phyloP scores from a whole-genome alignment of 2,113 vertebrate genomes.

The Tretioscincus oriximinensis region DNA sequence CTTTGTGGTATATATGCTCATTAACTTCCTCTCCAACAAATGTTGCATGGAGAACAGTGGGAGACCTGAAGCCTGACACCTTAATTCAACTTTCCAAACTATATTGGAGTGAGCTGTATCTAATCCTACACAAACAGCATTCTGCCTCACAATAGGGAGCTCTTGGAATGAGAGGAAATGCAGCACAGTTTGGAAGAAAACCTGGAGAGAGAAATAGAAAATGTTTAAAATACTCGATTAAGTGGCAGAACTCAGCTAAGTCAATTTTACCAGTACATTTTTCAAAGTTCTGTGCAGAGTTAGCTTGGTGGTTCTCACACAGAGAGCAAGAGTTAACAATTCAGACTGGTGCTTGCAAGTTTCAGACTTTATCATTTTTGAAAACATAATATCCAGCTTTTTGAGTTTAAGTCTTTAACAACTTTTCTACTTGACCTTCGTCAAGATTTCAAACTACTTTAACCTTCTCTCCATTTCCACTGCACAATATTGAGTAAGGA shows the following conservation, averaged over 20 bases:
- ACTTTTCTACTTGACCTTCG: not conserved
- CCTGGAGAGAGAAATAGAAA: slow-evolving; percentile 28
- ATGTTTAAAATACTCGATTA: slow-evolving; percentile 28
- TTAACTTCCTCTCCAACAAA: not conserved
- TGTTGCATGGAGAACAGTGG: not conserved
- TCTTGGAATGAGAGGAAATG: not conserved
- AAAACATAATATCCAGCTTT: not conserved
- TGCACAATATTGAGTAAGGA: too few species aligned
- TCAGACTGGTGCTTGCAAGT: not conserved
- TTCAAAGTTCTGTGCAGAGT: slow-evolving; percentile 28
- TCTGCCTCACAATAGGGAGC: slow-evolving; percentile 11
- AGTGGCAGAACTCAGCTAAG: not conserved
- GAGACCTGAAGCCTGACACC: slow-evolving; percentile 2
- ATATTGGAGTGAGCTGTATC: slow-evolving; percentile 31
- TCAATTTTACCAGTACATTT: slow-evolving; percentile 27
- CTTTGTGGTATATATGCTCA: slow-evolving; percentile 14
- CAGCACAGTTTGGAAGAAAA: slow-evolving; percentile 4
- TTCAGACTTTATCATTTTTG: not conserved
- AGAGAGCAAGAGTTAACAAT: slow-evolving; percentile 22
- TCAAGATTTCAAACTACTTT: too few species aligned
- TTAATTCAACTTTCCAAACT: slow-evolving; percentile 36
- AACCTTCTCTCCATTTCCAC: too few species aligned
- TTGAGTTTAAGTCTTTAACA: not conserved
- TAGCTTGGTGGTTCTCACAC: slow-evolving; percentile 37
- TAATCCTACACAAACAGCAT: slow-evolving; percentile 10